Base-by-base conservation (phyloP, 2,888 invertebrate species). In the Lathronympha strigana region DNA sequence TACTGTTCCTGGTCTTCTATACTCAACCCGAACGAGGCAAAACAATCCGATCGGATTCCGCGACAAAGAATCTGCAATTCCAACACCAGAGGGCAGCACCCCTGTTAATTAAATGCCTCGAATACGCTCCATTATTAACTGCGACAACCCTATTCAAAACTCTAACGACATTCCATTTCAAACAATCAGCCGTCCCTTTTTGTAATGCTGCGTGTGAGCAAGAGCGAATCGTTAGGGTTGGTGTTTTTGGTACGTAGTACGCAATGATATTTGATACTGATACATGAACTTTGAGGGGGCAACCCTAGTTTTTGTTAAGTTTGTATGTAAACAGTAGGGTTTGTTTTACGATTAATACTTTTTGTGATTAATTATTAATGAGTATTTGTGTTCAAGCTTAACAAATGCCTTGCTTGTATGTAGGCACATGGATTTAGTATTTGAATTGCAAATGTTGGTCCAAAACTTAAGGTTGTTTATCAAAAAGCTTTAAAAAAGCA, bases 71-170 rank as follows among this genome's bases (percentile, higher is more conserved):
- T 57, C 57, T 61, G 60, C 66, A 47, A 61, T 61, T 47, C 66
- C 66, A 31, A n/a, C 53, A 51, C 50, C 60, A 64, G 45, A 64
- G 64, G 64, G 60, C 43, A 49, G 50, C 51, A 45, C 64, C 64
- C 64, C 60, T 43, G 58, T 66, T 66, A 66, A 66, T 66, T 66
- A 66, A 66, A 66, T 66, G 64, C 60, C 45, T 53, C 53, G 64
- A 60, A 66, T 66, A 66, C 58, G 50, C 19, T 40, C 54, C 61
- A 54, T 66, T 66, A 64, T 64, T 64, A 64, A 64, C 64, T 64
- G 64, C 51, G 64, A 60, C 64, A 60, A 53, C 64, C 64, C 64
- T 64, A 64, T 40, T 60, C 51, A 13, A 58, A 51, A 36, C 36
- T 50, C 19, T 19, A 51, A 25, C 25, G 21, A 45, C 23, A 25